Conservation (phyloP, 2,797 vertebrate species). For the Neosilurus mollespiculum region DNA sequence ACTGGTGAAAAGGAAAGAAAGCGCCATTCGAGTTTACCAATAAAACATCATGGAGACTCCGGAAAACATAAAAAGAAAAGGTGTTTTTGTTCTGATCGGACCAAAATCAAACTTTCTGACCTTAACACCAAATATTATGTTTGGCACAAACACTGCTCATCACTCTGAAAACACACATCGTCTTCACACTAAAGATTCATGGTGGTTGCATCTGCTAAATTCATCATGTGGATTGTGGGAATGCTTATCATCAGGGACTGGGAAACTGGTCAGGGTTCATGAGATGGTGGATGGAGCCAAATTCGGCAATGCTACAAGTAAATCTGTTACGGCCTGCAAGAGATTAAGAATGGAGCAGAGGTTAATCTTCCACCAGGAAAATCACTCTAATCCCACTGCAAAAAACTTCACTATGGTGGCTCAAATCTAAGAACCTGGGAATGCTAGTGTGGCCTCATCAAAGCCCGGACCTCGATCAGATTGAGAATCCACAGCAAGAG, state of each 20-base stretch:
- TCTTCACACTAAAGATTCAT: too few species aligned
- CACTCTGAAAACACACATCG: neutral
- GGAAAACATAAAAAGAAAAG: neutral
- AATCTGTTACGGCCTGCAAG: conserved; percentile 11
- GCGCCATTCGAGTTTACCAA: neutral
- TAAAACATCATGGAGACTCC: neutral
- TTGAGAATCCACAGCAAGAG: neutral
- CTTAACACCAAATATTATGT: neutral
- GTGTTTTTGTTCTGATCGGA: neutral
- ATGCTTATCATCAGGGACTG: neutral
- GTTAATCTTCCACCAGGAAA: conserved; percentile 3
- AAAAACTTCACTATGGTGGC: neutral
- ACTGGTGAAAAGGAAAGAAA: neutral
- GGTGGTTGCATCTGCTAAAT: neutral
- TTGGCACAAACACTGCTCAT: neutral
- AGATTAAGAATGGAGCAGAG: conserved; percentile 14
- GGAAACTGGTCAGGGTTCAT: neutral
- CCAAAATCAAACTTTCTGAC: neutral
- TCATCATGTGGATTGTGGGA: neutral
- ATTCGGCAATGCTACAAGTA: conserved; percentile 6
- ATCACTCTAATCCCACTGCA: neutral
- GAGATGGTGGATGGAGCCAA: neutral
- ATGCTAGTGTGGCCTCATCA: neutral
- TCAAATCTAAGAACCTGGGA: neutral
- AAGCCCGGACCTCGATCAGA: neutral